A percentile compares a stretch with the other conserved stretches of the same genome.
phyloP scores from a whole-genome alignment of 2,888 invertebrate genomes.

The Caradrina clavipalpis region DNA sequence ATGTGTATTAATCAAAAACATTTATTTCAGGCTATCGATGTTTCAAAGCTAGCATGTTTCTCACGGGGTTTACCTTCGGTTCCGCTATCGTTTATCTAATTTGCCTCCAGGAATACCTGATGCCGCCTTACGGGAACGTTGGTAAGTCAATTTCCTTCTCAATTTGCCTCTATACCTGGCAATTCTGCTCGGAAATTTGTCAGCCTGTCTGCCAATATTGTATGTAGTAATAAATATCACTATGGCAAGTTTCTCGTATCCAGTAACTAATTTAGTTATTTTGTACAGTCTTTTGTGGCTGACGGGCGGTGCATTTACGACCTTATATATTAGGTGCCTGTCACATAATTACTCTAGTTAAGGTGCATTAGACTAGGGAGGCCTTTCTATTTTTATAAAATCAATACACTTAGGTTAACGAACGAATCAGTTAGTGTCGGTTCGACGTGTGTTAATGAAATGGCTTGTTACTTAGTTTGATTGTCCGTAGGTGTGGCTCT shows the following conservation, averaged over 20 bases:
- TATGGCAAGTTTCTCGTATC: conserved; percentile 17
- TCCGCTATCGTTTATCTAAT: conserved; percentile 95
- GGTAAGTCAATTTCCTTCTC: conserved; percentile 82
- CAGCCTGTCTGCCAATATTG: too few relatives aligned
- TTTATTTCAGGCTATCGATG: conserved; percentile 94
- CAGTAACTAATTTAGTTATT: conserved; percentile 23
- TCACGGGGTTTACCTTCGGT: conserved; percentile 96
- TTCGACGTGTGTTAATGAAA: conserved; percentile 17
- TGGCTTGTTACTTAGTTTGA: conserved; percentile 18
- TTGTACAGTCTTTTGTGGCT: conserved; percentile 2
- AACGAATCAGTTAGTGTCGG: conserved; percentile 14
- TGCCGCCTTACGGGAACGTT: conserved; percentile 94
- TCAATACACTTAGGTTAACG: conserved; percentile 27
- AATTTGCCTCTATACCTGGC: neutral
- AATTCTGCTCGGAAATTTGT: neutral
- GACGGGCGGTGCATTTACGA: conserved; percentile 16
- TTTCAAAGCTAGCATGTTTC: conserved; percentile 96
- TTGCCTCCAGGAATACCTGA: conserved; percentile 94
- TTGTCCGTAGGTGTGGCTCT: conserved; percentile 92
- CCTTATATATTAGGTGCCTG: neutral
- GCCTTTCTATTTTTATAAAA: conserved; percentile 37
- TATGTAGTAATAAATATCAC: too few relatives aligned
- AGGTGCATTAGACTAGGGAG: conserved; percentile 23
- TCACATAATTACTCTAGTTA: conserved; percentile 16
- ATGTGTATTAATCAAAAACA: conserved; percentile 8